Conservation (phyloP, 2,888 invertebrate species). For the Rhagonycha fulva region DNA sequence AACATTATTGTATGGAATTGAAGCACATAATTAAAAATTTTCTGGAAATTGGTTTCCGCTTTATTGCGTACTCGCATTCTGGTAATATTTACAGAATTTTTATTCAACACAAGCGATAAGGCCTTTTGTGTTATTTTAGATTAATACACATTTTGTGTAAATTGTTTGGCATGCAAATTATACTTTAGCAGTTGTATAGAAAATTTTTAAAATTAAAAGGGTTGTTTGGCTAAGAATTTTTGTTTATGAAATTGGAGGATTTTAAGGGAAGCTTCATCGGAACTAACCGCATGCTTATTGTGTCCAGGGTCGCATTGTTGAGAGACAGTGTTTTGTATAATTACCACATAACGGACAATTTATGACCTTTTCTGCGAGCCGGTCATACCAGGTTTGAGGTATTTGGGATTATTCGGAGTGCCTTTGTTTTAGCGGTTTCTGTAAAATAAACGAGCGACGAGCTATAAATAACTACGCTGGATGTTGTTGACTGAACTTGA, state of each 20-base stretch:
- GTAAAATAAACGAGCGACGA: constrained; percentile 39
- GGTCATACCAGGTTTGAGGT: constrained; percentile 44
- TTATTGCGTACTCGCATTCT: background rate
- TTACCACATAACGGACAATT: constrained; percentile 50
- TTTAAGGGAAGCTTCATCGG: constrained; percentile 13
- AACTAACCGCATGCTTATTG: constrained; percentile 34
- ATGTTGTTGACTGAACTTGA: constrained; percentile 39
- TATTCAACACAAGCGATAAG: background rate
- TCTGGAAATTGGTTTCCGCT: background rate
- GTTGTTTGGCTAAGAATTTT: constrained; percentile 6
- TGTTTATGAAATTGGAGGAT: constrained; percentile 19
- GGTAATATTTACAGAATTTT: background rate
- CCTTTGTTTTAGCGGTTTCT: constrained; percentile 40
- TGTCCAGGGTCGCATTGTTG: constrained; percentile 44
- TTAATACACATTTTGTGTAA: background rate
- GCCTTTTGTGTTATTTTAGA: background rate
- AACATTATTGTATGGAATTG: background rate
- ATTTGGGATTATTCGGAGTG: constrained; percentile 43
- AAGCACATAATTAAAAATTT: background rate
- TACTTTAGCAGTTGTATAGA: background rate
- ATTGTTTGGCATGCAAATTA: background rate
- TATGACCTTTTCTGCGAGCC: constrained; percentile 42
- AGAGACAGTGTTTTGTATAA: constrained; percentile 50
- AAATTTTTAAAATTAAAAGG: constrained; percentile 6
- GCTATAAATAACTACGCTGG: constrained; percentile 40